Percentiles rank a stretch among this genome's conserved stretches.
Conservation (phyloP, 2,888 invertebrate species). For the Melinaea marsaeus region DNA sequence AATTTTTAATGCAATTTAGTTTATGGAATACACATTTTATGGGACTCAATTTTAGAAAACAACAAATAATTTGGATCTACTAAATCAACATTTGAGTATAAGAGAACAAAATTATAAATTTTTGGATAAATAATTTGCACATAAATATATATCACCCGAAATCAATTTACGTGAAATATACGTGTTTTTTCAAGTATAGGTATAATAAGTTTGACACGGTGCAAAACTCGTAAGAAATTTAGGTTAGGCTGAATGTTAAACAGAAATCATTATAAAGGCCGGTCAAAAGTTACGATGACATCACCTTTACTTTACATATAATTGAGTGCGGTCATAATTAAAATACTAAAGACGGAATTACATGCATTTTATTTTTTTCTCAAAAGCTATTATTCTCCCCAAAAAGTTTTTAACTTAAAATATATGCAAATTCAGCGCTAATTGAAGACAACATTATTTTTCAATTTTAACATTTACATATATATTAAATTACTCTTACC, state of each 20-base stretch:
- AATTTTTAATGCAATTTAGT: no score
- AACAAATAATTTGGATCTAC: no score
- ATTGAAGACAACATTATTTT: no score
- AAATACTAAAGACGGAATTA: not conserved
- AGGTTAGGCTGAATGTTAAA: constrained; percentile 13
- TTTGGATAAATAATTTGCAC: no score
- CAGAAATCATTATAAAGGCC: constrained; percentile 15
- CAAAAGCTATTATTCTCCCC: constrained; percentile 12
- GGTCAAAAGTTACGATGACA: constrained; percentile 7
- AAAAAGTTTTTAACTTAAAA: constrained; percentile 4
- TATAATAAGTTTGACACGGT: not conserved
- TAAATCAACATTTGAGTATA: no score
- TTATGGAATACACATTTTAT: no score
- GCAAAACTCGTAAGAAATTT: constrained; percentile 8
- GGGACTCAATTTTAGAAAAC: no score
- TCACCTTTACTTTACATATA: constrained; percentile 5
- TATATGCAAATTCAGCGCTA: no score
- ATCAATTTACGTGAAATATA: constrained; percentile 3
- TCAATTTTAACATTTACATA: no score
- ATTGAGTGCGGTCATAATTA: constrained; percentile 7
- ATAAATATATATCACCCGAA: no score
- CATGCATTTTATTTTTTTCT: constrained; percentile 2
- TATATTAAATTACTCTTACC: no score
- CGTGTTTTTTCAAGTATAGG: not conserved
- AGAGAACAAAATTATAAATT: no score